Conservation (phyloP, 2,888 invertebrate genomes). For the Tethea ocularis region DNA sequence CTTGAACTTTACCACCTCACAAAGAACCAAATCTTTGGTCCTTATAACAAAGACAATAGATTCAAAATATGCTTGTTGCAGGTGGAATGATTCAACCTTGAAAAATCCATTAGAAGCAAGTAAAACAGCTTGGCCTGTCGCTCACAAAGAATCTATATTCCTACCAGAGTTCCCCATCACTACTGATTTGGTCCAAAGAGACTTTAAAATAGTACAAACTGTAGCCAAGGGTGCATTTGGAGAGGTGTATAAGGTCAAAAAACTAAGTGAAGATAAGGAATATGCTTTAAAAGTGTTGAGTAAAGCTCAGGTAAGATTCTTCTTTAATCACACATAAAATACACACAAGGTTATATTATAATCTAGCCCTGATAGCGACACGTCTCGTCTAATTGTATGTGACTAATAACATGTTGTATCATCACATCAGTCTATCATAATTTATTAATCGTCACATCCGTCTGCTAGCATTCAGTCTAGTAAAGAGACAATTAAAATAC, state of each 20-base stretch:
- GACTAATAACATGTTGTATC: constrained; percentile 1
- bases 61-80: constrained; percentile 51
- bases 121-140: constrained; percentile 93
- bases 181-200: constrained; percentile 82
- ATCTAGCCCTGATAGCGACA: not conserved
- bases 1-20: not conserved
- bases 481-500: not conserved
- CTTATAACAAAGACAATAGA: not conserved
- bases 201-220: constrained; percentile 87
- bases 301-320: constrained; percentile 87
- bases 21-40: not conserved
- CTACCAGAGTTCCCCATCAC: constrained; percentile 93
- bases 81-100: constrained; percentile 87
- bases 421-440: not conserved
- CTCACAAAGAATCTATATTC: constrained; percentile 92
- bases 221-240: constrained; percentile 97
- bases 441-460: not conserved
- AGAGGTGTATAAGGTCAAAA: constrained; percentile 91
- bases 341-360: not conserved
- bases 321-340: not conserved
- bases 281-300: constrained; percentile 94
- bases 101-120: constrained; percentile 82
- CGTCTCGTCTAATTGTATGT: not conserved
- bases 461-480: not conserved
- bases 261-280: constrained; percentile 85